Conservation (phyloP, 2,797 vertebrate species). For the Xenopus petersii region DNA sequence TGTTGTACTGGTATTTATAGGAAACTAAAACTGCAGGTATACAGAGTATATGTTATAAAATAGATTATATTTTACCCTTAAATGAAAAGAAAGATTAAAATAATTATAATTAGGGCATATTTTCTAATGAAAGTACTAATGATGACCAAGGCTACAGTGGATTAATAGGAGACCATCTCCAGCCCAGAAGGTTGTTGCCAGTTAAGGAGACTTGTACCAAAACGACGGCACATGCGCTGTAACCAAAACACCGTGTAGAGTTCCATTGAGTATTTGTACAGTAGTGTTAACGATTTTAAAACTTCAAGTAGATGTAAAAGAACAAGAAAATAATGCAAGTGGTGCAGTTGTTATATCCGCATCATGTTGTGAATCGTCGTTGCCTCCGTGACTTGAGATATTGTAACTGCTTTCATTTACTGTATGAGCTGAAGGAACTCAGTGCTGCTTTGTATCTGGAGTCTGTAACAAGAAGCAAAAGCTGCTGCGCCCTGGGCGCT, state of each 20-base stretch:
- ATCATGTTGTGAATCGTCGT: constrained; percentile 73
- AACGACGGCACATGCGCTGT: constrained; percentile 58
- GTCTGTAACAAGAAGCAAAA: constrained; percentile 27
- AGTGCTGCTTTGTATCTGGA: constrained; percentile 61
- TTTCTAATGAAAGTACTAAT: no score
- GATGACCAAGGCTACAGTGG: neutral
- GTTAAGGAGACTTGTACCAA: constrained; percentile 44
- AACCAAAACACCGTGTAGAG: constrained; percentile 57
- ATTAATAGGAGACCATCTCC: neutral
- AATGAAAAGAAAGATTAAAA: neutral
- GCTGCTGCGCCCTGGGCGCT: constrained; percentile 32
- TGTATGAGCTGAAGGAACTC: constrained; percentile 47
- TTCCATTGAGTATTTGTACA: constrained; percentile 65
- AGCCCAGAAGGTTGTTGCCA: constrained; percentile 26
- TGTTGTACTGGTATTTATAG: no score
- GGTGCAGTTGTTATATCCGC: constrained; percentile 72
- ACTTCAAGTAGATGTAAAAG: constrained; percentile 61
- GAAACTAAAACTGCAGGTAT: no score
- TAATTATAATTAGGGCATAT: neutral
- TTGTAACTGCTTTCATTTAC: constrained; percentile 72
- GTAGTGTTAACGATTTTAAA: constrained; percentile 62
- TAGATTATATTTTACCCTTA: no score
- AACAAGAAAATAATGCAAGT: constrained; percentile 66
- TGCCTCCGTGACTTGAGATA: constrained; percentile 72
- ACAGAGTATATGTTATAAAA: no score